Conservation (phyloP, 2,888 invertebrate species). For the Dynastes tityus region DNA sequence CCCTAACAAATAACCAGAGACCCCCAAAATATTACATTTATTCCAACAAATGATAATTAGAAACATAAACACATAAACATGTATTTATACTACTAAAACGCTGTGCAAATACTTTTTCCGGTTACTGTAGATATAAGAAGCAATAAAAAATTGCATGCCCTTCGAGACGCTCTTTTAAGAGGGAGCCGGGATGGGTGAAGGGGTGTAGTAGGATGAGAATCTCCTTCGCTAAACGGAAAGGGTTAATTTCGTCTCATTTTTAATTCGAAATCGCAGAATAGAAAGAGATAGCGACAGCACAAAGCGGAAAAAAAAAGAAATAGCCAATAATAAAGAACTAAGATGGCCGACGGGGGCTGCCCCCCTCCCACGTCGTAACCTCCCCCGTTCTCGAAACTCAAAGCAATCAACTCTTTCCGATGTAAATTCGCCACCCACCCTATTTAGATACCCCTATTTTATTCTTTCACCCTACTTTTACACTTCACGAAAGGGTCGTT, state of each 20-base stretch:
- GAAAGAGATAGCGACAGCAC: constrained; percentile 5
- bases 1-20: too few relatives aligned
- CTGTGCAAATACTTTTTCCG: too few relatives aligned
- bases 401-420: constrained; percentile 71
- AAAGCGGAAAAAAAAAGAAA: constrained; percentile 59
- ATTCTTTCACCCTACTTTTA: constrained; percentile 71
- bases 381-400: constrained; percentile 51
- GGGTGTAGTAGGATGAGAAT: too few relatives aligned
- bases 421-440: constrained; percentile 68
- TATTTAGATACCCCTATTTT: constrained; percentile 68
- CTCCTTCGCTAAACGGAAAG: not conserved
- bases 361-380: constrained; percentile 35
- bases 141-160: too few relatives aligned
- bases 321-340: constrained; percentile 69
- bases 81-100: too few relatives aligned
- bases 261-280: not conserved
- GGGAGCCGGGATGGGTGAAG: too few relatives aligned
- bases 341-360: constrained; percentile 66
- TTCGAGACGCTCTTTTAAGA: too few relatives aligned
- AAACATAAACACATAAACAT: too few relatives aligned
- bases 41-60: too few relatives aligned
- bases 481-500: constrained; percentile 65
- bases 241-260: too few relatives aligned
- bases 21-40: too few relatives aligned
- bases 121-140: too few relatives aligned